Percentiles rank a stretch among this genome's conserved stretches.
Conservation (phyloP, 2,888 invertebrate genomes). For the Apocheima hispidaria region DNA sequence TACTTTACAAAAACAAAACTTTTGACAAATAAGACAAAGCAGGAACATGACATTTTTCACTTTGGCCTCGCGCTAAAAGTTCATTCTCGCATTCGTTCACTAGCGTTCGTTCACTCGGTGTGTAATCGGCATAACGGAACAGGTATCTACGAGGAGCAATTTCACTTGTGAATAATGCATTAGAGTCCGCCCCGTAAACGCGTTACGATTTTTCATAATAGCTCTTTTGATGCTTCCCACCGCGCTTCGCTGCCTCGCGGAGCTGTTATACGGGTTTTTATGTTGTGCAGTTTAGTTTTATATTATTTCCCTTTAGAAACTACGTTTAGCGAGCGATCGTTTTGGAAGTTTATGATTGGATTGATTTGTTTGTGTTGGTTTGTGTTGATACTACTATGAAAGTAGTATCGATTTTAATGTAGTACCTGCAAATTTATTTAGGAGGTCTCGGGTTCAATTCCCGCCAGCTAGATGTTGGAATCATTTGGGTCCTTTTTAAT, state of each 20-base stretch:
- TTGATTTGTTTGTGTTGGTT: conserved; percentile 2
- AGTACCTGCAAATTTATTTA: too few species aligned
- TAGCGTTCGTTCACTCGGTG: background rate
- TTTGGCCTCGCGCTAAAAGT: background rate
- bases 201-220: conserved; percentile 86
- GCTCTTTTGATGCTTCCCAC: conserved; percentile 72
- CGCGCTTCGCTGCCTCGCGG: conserved; percentile 43
- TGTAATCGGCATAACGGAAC: conserved; percentile 47
- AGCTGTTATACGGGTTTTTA: conserved; percentile 66
- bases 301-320: conserved; percentile 48
- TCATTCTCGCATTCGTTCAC: too few species aligned
- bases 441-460: too few species aligned
- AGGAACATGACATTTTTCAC: too few species aligned
- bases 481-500: too few species aligned
- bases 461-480: too few species aligned
- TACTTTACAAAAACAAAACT: too few species aligned
- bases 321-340: conserved; percentile 24
- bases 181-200: conserved; percentile 79
- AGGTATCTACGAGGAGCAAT: conserved; percentile 73
- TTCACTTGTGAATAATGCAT: conserved; percentile 81
- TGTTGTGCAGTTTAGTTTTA: conserved; percentile 74
- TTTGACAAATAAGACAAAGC: too few species aligned
- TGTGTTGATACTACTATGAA: background rate
- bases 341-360: conserved; percentile 15
- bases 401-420: too few species aligned